A percentile compares a stretch with the other conserved stretches of the same genome.
Evolutionary conservation across 1,140 invertebrate species (phyloP).

Genomic region (Contarinia nasturtii): DNA sequence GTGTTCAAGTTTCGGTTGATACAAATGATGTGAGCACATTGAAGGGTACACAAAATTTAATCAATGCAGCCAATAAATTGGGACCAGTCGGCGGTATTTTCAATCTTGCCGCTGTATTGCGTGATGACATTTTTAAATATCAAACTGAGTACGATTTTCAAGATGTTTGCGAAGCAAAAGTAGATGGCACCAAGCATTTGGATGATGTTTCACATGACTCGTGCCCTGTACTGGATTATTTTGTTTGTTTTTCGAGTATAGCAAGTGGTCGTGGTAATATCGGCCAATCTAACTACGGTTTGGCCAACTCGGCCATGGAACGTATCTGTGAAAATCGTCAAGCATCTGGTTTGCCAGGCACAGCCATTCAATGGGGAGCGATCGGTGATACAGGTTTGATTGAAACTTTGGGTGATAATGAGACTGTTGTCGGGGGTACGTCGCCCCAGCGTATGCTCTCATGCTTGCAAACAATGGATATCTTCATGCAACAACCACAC

Average conservation of each 20-base stretch:
- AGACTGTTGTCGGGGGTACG: constrained; percentile 82
- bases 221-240: constrained; percentile 69
- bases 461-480: constrained; percentile 69
- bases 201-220: constrained; percentile 51
- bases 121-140: constrained; percentile 78
- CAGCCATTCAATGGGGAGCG: constrained; percentile 95
- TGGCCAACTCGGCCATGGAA: constrained; percentile 93
- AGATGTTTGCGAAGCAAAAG: constrained; percentile 56
- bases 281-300: constrained; percentile 89
- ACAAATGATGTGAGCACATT: constrained; percentile 41
- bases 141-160: constrained; percentile 63
- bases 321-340: constrained; percentile 73
- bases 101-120: constrained; percentile 77
- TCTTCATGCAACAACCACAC: constrained; percentile 71
- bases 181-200: constrained; percentile 60
- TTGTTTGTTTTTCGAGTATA: no score
- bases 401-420: constrained; percentile 70
- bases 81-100: constrained; percentile 85
- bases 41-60: constrained; percentile 47
- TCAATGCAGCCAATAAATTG: constrained; percentile 44
- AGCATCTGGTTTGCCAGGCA: constrained; percentile 51
- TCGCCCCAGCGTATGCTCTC: constrained; percentile 80
- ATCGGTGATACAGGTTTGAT: constrained; percentile 89
- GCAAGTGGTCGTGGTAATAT: constrained; percentile 86
- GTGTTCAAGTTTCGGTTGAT: constrained; percentile 50